These are phyloP conservation scores for Sycophila sp. DNA, from an alignment of 1,140 invertebrate genomes.

Conservation along the genomic window DNA sequence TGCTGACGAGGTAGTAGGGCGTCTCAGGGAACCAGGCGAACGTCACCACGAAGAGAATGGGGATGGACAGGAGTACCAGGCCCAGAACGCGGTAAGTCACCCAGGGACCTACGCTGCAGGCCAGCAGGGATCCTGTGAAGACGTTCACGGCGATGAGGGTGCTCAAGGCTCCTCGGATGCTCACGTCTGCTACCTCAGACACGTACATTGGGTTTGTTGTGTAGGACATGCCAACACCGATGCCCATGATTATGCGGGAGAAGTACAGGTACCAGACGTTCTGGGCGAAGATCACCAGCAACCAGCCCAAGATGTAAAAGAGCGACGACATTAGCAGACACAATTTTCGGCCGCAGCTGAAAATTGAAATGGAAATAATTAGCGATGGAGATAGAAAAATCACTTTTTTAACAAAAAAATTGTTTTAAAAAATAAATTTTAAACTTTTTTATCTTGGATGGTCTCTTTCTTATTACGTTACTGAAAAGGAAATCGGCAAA, in stretches of 20 bases:
- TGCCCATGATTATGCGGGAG: slow-evolving; percentile 70
- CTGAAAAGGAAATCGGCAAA: no score
- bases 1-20: slow-evolving; percentile 75
- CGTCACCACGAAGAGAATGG: slow-evolving; percentile 71
- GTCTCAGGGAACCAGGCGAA: slow-evolving; percentile 82
- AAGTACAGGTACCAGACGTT: slow-evolving; percentile 68
- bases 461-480: no score
- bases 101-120: slow-evolving; percentile 75
- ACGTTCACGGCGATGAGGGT: slow-evolving; percentile 74
- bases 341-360: slow-evolving; percentile 73
- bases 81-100: slow-evolving; percentile 70
- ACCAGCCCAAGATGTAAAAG: slow-evolving; percentile 76
- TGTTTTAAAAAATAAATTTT: no score
- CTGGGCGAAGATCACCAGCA: slow-evolving; percentile 70
- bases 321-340: slow-evolving; percentile 72
- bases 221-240: slow-evolving; percentile 78
- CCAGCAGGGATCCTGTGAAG: slow-evolving; percentile 75
- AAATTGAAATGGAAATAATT: no score
- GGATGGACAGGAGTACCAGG: slow-evolving; percentile 66
- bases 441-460: no score
- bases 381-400: no score
- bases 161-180: slow-evolving; percentile 76
- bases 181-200: slow-evolving; percentile 74
- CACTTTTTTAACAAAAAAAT: no score
- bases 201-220: slow-evolving; percentile 78